A percentile compares a stretch with the other conserved stretches of the same genome.
phyloP scores from a whole-genome alignment of 23 tunicate genomes.

The Phallusia fumigata region DNA sequence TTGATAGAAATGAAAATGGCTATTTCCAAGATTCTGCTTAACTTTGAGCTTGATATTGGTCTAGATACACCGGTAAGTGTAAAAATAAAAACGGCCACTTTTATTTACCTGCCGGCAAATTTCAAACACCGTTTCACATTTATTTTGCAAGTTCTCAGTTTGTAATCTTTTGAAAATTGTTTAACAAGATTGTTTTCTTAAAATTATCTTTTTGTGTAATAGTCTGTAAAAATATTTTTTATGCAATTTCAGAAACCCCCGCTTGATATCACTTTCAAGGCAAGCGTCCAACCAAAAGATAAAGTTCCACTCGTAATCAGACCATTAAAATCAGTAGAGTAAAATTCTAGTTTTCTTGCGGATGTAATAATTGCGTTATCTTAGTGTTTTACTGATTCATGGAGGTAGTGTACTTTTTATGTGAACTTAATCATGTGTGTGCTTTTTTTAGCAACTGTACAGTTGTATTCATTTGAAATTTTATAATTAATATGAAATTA shows the following conservation, averaged over 20 bases:
- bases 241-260: slow-evolving; percentile 31
- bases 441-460: too few relatives aligned
- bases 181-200: too few relatives aligned
- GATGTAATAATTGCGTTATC: too few relatives aligned
- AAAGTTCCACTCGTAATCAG: slow-evolving; percentile 6
- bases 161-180: neutral
- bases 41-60: slow-evolving; percentile 47
- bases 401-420: too few relatives aligned
- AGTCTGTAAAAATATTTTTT: too few relatives aligned
- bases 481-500: too few relatives aligned
- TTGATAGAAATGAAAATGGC: slow-evolving; percentile 58
- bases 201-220: neutral
- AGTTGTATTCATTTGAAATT: too few relatives aligned
- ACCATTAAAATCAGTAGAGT: neutral
- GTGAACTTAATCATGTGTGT: too few relatives aligned
- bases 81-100: neutral
- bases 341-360: too few relatives aligned
- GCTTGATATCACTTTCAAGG: slow-evolving; percentile 26
- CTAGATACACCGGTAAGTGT: slow-evolving; percentile 59
- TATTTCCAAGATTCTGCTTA: slow-evolving; percentile 42
- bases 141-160: neutral
- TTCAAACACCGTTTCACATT: neutral
- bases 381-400: too few relatives aligned
- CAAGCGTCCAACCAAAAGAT: slow-evolving; percentile 39
- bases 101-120: neutral